Evolutionary conservation across 2,113 vertebrate species (phyloP).

Genomic region (Tragulus kanchil): DNA sequence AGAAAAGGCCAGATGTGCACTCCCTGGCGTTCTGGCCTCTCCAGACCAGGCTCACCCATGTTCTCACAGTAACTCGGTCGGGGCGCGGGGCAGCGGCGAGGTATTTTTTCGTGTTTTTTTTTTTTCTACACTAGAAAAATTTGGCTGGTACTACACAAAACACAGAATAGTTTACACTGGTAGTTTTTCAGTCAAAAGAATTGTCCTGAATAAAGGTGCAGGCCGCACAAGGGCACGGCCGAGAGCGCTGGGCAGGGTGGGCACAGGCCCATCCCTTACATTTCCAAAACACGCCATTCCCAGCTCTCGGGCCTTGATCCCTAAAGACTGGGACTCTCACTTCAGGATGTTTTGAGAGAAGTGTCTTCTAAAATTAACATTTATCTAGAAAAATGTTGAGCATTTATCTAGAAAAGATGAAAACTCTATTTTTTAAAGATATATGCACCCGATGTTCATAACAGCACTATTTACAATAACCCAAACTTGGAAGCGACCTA

Average conservation of each 20-base stretch:
- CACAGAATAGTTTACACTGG: not conserved
- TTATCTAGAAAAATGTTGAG: too few species aligned
- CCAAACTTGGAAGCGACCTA: rapidly evolving
- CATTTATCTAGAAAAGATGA: not conserved
- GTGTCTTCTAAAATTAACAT: too few species aligned
- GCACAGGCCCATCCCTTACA: not conserved
- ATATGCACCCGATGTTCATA: not conserved
- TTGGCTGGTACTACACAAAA: not conserved
- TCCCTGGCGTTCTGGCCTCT: not conserved
- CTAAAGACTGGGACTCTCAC: too few species aligned
- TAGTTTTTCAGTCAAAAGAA: not conserved
- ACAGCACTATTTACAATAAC: not conserved
- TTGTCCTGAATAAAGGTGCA: not conserved
- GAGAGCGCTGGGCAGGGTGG: rapidly evolving
- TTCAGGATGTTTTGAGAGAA: too few species aligned
- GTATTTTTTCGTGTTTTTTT: not conserved
- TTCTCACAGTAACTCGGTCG: not conserved
- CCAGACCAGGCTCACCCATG: rapidly evolving
- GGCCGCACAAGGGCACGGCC: not conserved
- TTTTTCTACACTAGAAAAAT: not conserved
- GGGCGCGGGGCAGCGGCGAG: too few species aligned
- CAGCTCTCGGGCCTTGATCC: too few species aligned
- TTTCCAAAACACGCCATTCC: not conserved
- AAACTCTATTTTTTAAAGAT: not conserved
- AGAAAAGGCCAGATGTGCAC: rapidly evolving